phyloP scores from a whole-genome alignment of 1,140 invertebrate genomes.

The Drosophila sproati region DNA sequence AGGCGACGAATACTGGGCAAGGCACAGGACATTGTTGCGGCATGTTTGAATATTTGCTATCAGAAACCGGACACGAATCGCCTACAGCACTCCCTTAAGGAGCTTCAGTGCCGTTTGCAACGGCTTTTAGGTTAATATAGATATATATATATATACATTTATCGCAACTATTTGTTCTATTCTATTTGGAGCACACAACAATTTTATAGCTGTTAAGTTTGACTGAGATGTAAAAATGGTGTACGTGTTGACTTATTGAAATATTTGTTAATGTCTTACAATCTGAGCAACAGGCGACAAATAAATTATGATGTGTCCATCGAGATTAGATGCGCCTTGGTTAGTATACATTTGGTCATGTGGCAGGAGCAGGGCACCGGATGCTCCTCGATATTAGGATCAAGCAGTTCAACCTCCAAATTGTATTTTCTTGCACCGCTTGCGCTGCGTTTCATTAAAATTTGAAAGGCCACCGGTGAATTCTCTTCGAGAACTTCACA shows the following conservation, averaged over 20 bases:
- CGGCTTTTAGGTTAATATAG: constrained; percentile 53
- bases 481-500: constrained; percentile 85
- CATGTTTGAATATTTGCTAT: constrained; percentile 88
- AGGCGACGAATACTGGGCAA: constrained; percentile 87
- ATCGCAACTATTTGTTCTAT: constrained; percentile 6
- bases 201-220: constrained; percentile 70
- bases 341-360: constrained; percentile 91
- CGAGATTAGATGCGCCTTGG: constrained; percentile 84
- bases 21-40: constrained; percentile 88
- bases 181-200: constrained; percentile 12
- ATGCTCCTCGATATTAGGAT: constrained; percentile 89
- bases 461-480: constrained; percentile 89
- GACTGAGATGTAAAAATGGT: constrained; percentile 70
- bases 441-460: constrained; percentile 86
- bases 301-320: constrained; percentile 61
- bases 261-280: constrained; percentile 45
- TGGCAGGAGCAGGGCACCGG: constrained; percentile 91
- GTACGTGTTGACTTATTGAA: constrained; percentile 55
- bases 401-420: constrained; percentile 89
- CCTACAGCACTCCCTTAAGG: constrained; percentile 77
- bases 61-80: constrained; percentile 88
- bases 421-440: constrained; percentile 85
- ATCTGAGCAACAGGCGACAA: constrained; percentile 28
- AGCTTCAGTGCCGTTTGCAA: constrained; percentile 83
- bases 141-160: not conserved